Percentiles rank a stretch among this genome's conserved stretches.
Evolutionary conservation across 2,113 vertebrate species (phyloP).

Genomic region (Indicator indicator): DNA sequence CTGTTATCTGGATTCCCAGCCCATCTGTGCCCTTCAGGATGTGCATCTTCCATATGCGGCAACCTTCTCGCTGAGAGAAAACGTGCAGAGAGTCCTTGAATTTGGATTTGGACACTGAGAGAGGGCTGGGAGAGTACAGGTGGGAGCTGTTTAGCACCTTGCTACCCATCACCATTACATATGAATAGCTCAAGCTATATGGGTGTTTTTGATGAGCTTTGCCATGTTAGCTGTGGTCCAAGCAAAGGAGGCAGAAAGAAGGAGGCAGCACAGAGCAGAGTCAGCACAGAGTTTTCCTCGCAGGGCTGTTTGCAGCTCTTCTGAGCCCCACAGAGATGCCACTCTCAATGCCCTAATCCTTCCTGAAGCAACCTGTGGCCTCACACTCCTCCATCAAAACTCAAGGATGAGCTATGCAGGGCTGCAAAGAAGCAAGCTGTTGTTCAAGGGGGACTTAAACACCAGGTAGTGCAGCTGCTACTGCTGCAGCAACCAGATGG

Average conservation of each 20-base stretch:
- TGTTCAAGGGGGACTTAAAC: neutral
- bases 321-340: neutral
- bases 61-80: slow-evolving; percentile 85
- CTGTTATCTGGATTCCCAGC: slow-evolving; percentile 94
- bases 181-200: neutral
- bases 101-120: slow-evolving; percentile 35
- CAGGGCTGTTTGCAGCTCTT: neutral
- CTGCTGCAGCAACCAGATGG: neutral
- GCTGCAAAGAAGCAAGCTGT: neutral
- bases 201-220: neutral
- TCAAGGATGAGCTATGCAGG: neutral
- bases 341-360: neutral
- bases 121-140: neutral
- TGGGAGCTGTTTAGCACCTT: neutral
- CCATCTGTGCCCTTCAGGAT: slow-evolving; percentile 92
- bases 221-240: slow-evolving; percentile 32
- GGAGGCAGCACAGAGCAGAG: slow-evolving; percentile 29
- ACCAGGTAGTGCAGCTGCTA: neutral
- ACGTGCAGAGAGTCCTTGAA: slow-evolving; percentile 61
- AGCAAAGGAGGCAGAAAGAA: slow-evolving; percentile 44
- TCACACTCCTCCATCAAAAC: neutral
- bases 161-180: slow-evolving; percentile 19
- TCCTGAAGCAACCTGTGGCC: fast-evolving
- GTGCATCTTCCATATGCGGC: slow-evolving; percentile 97
- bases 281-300: neutral